phyloP scores from a whole-genome alignment of 2,113 vertebrate genomes.

The Carassius gibelio region DNA sequence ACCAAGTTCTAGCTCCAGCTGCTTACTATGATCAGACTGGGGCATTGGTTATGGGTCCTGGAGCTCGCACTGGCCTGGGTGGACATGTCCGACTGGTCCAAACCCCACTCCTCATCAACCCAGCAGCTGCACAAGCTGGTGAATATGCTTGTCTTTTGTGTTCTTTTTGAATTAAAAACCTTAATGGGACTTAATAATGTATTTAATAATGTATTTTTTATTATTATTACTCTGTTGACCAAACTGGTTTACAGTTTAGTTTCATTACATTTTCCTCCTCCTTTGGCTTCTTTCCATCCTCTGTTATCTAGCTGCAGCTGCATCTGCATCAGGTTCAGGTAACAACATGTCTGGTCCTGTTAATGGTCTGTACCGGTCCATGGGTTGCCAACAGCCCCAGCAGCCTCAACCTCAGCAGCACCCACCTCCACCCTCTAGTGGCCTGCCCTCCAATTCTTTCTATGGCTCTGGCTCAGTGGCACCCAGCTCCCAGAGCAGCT shows the following conservation, averaged over 20 bases:
- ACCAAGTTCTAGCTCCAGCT: constrained; percentile 93
- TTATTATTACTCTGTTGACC: not conserved
- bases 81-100: constrained; percentile 87
- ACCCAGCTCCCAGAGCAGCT: constrained; percentile 95
- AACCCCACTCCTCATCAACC: constrained; percentile 95
- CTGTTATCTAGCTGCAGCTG: constrained; percentile 78
- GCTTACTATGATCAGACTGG: constrained; percentile 98
- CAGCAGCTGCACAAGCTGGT: constrained; percentile 88
- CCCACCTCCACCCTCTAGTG: constrained; percentile 83
- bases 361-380: constrained; percentile 90
- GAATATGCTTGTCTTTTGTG: constrained; percentile 7
- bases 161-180: not conserved
- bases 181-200: not conserved
- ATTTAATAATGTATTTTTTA: not conserved
- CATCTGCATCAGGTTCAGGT: constrained; percentile 88
- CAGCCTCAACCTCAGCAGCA: constrained; percentile 77
- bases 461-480: constrained; percentile 94
- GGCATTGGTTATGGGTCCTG: constrained; percentile 93
- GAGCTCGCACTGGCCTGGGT: constrained; percentile 90
- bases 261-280: not conserved
- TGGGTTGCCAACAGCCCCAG: constrained; percentile 85
- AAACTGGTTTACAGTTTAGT: not conserved
- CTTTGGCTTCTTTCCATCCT: not conserved
- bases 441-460: constrained; percentile 90
- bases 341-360: constrained; percentile 89